Evolutionary conservation across 2,113 vertebrate genomes (phyloP).

Genomic region (Crotalus tigris): DNA sequence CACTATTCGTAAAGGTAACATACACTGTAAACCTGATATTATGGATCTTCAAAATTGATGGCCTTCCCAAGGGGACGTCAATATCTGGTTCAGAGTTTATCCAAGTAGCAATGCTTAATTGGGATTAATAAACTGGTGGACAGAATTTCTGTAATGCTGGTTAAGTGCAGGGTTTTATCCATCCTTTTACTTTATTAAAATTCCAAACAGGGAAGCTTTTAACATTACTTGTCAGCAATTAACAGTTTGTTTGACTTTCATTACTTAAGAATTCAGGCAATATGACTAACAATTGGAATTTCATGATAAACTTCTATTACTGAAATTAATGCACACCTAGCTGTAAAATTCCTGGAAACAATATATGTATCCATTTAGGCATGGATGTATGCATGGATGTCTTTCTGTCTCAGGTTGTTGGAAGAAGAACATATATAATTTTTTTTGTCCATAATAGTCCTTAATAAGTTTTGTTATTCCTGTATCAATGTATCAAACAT

Average conservation of each 20-base stretch:
- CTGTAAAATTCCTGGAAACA: background rate
- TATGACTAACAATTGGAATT: background rate
- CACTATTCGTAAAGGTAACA: background rate
- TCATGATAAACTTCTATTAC: background rate
- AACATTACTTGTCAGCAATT: constrained; percentile 4
- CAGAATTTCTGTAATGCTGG: constrained; percentile 3
- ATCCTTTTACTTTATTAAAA: background rate
- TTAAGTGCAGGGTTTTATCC: background rate
- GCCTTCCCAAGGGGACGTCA: background rate
- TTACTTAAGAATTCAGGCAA: constrained; percentile 25
- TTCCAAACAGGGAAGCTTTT: constrained; percentile 14
- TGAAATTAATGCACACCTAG: background rate
- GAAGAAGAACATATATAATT: background rate
- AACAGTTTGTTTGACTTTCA: constrained; percentile 35
- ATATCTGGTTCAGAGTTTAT: background rate
- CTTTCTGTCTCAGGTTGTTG: background rate
- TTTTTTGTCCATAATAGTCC: background rate
- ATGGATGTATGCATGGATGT: background rate
- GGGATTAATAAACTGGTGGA: background rate
- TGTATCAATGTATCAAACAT: constrained; percentile 28
- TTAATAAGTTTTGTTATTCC: constrained; percentile 32
- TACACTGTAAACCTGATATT: background rate
- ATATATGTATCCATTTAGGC: rapidly evolving
- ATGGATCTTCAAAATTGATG: background rate
- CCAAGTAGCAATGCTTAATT: background rate